phyloP scores from a whole-genome alignment of 2,113 vertebrate species.

The Guaruba guarouba region DNA sequence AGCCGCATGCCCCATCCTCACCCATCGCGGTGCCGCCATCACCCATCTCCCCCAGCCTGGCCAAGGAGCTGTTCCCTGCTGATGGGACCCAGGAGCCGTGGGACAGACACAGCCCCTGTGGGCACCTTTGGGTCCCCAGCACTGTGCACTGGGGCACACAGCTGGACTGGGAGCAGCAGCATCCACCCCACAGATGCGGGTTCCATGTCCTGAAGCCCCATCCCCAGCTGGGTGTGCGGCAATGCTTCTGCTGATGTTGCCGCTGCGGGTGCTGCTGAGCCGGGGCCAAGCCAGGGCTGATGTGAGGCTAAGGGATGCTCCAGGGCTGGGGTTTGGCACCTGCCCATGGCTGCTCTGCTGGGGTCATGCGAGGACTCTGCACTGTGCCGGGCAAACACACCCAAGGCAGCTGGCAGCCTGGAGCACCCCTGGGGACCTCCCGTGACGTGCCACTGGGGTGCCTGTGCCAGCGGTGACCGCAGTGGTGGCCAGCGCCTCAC shows the following conservation, averaged over 20 bases:
- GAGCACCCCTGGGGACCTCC: not conserved
- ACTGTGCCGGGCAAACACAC: not conserved
- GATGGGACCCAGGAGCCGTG: fast-evolving
- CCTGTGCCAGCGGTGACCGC: not conserved
- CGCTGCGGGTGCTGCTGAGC: not conserved
- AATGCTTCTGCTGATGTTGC: not conserved
- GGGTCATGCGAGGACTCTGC: constrained; percentile 15
- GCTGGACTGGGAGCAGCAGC: not conserved
- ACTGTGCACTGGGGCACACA: fast-evolving
- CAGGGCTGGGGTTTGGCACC: constrained; percentile 38
- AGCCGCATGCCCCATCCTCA: fast-evolving
- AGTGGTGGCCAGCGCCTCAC: fast-evolving
- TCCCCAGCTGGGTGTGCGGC: fast-evolving
- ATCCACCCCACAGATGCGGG: fast-evolving
- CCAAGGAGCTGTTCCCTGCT: not conserved
- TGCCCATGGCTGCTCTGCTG: not conserved
- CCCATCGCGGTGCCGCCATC: fast-evolving
- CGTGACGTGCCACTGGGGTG: fast-evolving
- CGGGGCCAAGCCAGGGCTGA: not conserved
- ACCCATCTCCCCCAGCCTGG: fast-evolving
- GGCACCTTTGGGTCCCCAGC: not conserved
- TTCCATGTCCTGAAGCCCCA: fast-evolving
- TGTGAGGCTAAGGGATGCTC: constrained; percentile 35
- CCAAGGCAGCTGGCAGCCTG: not conserved
- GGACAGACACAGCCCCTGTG: not conserved